Percentiles rank a stretch among this genome's conserved stretches.
Evolutionary conservation across 2,113 vertebrate species (phyloP).

Genomic region (Paradoxurus hermaphroditus): DNA sequence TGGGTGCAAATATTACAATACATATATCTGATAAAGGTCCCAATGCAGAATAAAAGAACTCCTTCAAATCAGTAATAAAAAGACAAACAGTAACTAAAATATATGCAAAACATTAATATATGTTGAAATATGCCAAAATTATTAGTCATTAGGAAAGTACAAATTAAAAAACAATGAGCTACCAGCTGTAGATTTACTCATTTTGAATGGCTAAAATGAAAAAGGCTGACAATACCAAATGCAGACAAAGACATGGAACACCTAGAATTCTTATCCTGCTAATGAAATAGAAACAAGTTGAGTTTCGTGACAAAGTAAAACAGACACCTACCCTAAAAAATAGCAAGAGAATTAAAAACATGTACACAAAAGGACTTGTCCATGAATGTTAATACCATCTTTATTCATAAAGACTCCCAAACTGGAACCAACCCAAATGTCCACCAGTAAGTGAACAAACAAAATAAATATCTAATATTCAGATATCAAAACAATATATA

Average conservation of each 20-base stretch:
- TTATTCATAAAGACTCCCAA: background rate
- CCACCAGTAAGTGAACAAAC: background rate
- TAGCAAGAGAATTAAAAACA: background rate
- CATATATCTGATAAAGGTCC: background rate
- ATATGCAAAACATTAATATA: background rate
- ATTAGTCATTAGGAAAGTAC: background rate
- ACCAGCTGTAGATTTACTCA: background rate
- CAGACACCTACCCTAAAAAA: background rate
- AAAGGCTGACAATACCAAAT: background rate
- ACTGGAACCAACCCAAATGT: background rate
- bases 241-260: background rate
- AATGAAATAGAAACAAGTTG: background rate
- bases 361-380: background rate
- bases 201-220: background rate
- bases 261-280: background rate
- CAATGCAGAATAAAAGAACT: background rate
- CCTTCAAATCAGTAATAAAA: background rate
- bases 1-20: background rate
- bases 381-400: background rate
- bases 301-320: background rate
- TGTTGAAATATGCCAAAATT: background rate
- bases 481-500: constrained; percentile 1
- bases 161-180: background rate
- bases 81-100: background rate
- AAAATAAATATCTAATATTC: background rate